Evolutionary conservation across 2,113 vertebrate species (phyloP).

Genomic region (Garra rufa): DNA sequence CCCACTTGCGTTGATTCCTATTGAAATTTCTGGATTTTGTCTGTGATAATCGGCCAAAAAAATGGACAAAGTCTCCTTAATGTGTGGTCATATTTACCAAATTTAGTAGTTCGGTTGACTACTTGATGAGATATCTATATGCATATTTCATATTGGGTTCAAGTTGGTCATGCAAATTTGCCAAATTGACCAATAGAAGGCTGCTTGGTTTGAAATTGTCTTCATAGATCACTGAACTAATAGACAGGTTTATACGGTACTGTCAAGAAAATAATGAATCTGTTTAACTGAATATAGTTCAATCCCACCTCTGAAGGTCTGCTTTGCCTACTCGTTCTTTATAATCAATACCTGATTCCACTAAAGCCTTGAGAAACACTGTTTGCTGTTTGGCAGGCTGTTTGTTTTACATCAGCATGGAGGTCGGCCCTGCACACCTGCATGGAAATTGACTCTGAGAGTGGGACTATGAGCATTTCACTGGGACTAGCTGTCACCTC

Average conservation of each 20-base stretch:
- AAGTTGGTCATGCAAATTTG: neutral
- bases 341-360: neutral
- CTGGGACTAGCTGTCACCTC: conserved; percentile 16
- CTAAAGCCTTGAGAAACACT: neutral
- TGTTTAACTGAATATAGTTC: neutral
- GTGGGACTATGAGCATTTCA: conserved; percentile 8
- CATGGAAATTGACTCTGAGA: neutral
- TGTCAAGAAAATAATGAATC: neutral
- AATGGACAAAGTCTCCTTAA: too few species aligned
- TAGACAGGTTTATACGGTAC: neutral
- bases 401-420: neutral
- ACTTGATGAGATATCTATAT: too few species aligned
- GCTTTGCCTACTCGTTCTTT: neutral
- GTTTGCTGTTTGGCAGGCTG: conserved; percentile 12
- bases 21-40: too few species aligned
- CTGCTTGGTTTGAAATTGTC: neutral
- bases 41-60: too few species aligned
- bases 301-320: neutral
- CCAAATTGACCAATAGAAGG: neutral
- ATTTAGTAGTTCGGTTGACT: too few species aligned
- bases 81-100: too few species aligned
- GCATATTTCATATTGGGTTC: neutral
- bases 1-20: too few species aligned
- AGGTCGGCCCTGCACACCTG: neutral
- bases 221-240: neutral